A percentile compares a stretch with the other conserved stretches of the same genome.
Conservation (phyloP, 2,113 vertebrate species). For the Agapornis roseicollis region DNA sequence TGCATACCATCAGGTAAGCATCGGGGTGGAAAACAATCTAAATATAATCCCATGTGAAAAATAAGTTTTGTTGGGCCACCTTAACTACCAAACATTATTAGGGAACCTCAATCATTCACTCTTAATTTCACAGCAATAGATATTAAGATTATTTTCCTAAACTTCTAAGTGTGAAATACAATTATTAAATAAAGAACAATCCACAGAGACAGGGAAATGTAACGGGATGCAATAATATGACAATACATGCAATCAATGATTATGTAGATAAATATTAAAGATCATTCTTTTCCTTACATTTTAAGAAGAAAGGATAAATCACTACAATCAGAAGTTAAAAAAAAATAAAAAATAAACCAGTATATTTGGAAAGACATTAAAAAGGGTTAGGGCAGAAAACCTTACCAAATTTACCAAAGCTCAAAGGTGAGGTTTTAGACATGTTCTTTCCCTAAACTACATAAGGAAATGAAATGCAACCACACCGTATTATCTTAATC, state of each 20-base stretch:
- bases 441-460: background rate
- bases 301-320: background rate
- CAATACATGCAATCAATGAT: accelerated
- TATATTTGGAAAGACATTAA: background rate
- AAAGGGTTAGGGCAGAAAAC: background rate
- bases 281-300: background rate
- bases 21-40: background rate
- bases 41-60: background rate
- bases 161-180: background rate
- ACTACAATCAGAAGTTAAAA: background rate
- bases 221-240: background rate
- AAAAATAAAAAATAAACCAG: background rate
- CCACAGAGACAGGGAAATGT: background rate
- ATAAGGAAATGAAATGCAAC: background rate
- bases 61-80: background rate
- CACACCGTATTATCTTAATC: background rate
- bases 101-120: background rate
- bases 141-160: background rate
- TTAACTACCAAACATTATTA: background rate
- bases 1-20: background rate
- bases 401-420: background rate
- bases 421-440: background rate
- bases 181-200: background rate
- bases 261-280: background rate
- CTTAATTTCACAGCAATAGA: background rate